Evolutionary conservation across 2,797 vertebrate genomes (phyloP).

Genomic region (Cryptoprocta ferox): DNA sequence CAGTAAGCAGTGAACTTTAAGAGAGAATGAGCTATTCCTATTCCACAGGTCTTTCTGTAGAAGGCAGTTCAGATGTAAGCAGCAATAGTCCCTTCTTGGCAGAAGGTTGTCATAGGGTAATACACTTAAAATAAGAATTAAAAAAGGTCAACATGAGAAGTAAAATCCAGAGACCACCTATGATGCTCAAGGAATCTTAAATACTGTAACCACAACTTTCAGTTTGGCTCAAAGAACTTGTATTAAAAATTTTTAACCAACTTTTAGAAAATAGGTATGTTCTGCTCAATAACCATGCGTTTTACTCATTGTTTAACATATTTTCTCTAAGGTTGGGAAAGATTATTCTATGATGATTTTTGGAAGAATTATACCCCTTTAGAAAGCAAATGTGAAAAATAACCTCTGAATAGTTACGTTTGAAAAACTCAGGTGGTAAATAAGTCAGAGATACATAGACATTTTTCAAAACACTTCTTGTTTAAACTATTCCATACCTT

Average conservation of each 20-base stretch:
- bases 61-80: constrained; percentile 15
- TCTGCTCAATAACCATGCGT: constrained; percentile 3
- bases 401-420: neutral
- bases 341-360: neutral
- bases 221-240: constrained; percentile 52
- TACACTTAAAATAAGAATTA: constrained; percentile 34
- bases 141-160: constrained; percentile 17
- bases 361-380: constrained; percentile 8
- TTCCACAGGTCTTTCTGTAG: neutral
- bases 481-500: constrained; percentile 52
- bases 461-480: constrained; percentile 40
- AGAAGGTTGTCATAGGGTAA: constrained; percentile 13
- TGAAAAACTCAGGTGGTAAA: constrained; percentile 47
- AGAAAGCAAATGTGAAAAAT: constrained; percentile 58
- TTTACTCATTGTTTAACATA: constrained; percentile 18
- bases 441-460: neutral
- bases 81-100: neutral
- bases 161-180: neutral
- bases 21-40: constrained; percentile 18
- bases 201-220: constrained; percentile 47
- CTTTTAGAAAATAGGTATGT: constrained; percentile 22
- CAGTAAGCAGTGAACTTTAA: constrained; percentile 26
- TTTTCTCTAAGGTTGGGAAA: neutral
- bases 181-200: constrained; percentile 51
- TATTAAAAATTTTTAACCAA: constrained; percentile 40